phyloP scores from a whole-genome alignment of 2,888 invertebrate genomes.

The Neoitamus cyanurus region DNA sequence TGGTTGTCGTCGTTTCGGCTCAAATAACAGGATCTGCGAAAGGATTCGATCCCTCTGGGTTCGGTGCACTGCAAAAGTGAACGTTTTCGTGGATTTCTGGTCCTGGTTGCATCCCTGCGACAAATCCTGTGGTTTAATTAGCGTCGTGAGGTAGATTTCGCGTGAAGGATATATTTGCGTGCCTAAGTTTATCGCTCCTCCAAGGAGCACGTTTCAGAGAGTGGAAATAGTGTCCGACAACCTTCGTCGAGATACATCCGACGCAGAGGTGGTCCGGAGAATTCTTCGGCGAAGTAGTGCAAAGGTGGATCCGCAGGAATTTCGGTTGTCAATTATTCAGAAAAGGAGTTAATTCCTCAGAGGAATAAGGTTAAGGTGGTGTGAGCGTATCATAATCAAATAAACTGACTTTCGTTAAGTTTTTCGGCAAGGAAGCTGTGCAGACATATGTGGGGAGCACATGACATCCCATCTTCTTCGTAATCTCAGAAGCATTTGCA shows the following conservation, averaged over 20 bases:
- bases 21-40: conserved; percentile 23
- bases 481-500: conserved; percentile 43
- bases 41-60: not conserved
- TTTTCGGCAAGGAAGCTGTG: conserved; percentile 23
- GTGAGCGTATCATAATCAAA: conserved; percentile 20
- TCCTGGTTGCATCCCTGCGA: not conserved
- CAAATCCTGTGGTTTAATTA: not conserved
- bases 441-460: conserved; percentile 29
- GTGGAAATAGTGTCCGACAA: not conserved
- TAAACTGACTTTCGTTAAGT: conserved; percentile 43
- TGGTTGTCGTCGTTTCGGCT: conserved; percentile 23
- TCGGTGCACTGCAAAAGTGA: not conserved
- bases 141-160: not conserved
- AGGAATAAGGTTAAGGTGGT: conserved; percentile 45
- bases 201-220: not conserved
- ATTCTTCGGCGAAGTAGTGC: not conserved
- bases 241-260: not conserved
- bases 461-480: conserved; percentile 37
- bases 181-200: not conserved
- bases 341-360: not conserved
- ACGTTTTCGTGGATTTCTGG: not conserved
- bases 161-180: not conserved
- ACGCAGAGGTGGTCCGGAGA: not conserved
- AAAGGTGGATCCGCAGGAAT: not conserved
- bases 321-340: conserved; percentile 25